Evolutionary conservation across 2,113 vertebrate species (phyloP), one percentile per base, ranked within the genome.

Genomic region (Gasterosteus aculeatus): DNA sequence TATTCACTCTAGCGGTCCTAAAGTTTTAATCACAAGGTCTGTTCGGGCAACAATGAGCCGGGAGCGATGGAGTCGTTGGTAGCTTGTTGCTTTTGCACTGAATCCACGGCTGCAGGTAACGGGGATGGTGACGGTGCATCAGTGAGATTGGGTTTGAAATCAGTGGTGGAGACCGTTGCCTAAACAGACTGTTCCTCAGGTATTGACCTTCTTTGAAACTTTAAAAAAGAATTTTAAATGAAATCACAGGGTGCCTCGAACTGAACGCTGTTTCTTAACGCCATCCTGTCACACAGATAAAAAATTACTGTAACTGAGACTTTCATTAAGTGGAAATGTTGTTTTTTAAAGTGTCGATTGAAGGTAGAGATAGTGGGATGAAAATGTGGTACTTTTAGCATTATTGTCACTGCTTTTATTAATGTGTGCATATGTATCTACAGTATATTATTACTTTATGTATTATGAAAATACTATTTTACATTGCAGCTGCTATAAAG

Each of bases 191-290:
- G 56, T 47, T 70, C 85, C 85, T 86, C 86, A 88, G 87, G 88
- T 87, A 83, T 35, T 57, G 58, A 77, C 46, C 29, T 19, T 67
- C 53, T 54, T 63, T 80, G 15, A 78, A 35, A 61, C 54, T 62
- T 33, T 5, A 41, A 47, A 31, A 12, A 33, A 69, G 44, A 22
- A 66, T 44, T 63, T 72, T 16, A 83, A 66, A 68, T 70, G 3
- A 78, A 75, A 70, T 83, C 83, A 81, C 65, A 58, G 57, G 72
- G 63, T 91, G 89, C 88, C 87, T 92, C 76, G 8, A 75, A 74
- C 78, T 77, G 71, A 89, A 83, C 44, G 54, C 71, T 88, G 82
- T 65, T 69, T 73, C 56, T 29, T 56, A 42, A 72, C 71, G 60
- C 69, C 70, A 78, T 85, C 58, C 22, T 41, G 31, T 69, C 46